Evolutionary conservation across 1,140 invertebrate genomes (phyloP).

Genomic region (Meloidogyne exigua): DNA sequence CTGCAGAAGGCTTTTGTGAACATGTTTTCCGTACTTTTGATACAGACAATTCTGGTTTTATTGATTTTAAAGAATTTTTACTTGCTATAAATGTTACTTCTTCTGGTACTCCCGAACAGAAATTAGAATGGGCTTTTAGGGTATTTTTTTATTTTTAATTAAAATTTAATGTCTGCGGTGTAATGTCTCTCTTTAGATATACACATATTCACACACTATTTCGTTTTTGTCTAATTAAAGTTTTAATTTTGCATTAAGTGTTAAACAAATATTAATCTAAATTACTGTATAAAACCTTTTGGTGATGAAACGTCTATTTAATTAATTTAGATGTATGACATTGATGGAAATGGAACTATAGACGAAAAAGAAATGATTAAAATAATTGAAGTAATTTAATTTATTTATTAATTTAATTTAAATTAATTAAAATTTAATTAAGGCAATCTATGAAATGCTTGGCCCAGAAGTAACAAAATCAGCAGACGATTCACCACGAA

Average conservation of each 20-base stretch:
- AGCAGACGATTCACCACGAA: conserved; percentile 73
- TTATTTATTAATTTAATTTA: conserved; percentile 3
- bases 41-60: conserved; percentile 83
- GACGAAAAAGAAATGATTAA: conserved; percentile 80
- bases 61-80: conserved; percentile 90
- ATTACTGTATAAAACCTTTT: no score
- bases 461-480: conserved; percentile 85
- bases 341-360: conserved; percentile 96
- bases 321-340: conserved; percentile 78
- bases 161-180: neutral
- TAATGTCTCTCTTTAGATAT: neutral
- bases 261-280: no score
- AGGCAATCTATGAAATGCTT: conserved; percentile 88
- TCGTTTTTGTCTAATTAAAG: neutral
- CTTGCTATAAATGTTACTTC: conserved; percentile 96
- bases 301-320: neutral
- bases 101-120: conserved; percentile 93
- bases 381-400: conserved; percentile 68
- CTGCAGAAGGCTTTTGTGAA: conserved; percentile 96
- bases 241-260: no score
- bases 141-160: neutral
- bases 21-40: conserved; percentile 95
- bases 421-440: conserved; percentile 42
- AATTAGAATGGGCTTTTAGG: conserved; percentile 94
- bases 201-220: no score